phyloP scores from a whole-genome alignment of 2,888 invertebrate species.

The Spisula subtruncata region DNA sequence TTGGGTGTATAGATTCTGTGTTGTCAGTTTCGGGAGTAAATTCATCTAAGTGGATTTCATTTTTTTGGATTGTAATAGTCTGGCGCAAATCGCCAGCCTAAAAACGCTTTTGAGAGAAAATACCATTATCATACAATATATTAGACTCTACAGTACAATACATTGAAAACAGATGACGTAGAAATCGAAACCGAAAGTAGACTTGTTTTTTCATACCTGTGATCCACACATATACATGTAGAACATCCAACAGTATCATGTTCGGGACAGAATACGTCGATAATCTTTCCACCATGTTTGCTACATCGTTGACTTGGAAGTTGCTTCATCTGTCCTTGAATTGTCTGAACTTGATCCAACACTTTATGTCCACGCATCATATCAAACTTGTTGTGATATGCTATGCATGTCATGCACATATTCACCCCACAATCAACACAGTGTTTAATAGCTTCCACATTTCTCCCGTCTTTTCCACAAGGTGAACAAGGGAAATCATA shows the following conservation, averaged over 20 bases:
- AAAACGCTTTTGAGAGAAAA: no score
- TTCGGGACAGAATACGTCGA: not conserved
- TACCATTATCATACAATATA: no score
- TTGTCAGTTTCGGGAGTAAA: no score
- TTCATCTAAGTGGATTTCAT: no score
- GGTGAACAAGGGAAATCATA: slow-evolving; percentile 22
- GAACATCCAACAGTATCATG: slow-evolving; percentile 29
- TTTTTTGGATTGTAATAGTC: no score
- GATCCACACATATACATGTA: not conserved
- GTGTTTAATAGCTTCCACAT: slow-evolving; percentile 11
- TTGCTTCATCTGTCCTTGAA: no score
- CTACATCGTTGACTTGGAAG: slow-evolving; percentile 19
- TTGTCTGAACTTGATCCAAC: not conserved
- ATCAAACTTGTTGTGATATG: slow-evolving; percentile 16
- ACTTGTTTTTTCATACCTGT: slow-evolving; percentile 16
- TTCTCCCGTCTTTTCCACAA: not conserved
- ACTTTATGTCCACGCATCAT: not conserved
- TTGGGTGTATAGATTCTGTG: no score
- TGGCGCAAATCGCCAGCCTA: no score
- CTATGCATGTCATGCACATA: not conserved
- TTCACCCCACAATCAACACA: slow-evolving; percentile 26
- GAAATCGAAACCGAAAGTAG: not conserved
- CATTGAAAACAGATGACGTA: no score
- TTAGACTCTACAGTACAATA: no score
- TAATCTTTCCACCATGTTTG: slow-evolving; percentile 26